Evolutionary conservation across 2,888 invertebrate species (phyloP).

Genomic region (Ptilodon capucinus): DNA sequence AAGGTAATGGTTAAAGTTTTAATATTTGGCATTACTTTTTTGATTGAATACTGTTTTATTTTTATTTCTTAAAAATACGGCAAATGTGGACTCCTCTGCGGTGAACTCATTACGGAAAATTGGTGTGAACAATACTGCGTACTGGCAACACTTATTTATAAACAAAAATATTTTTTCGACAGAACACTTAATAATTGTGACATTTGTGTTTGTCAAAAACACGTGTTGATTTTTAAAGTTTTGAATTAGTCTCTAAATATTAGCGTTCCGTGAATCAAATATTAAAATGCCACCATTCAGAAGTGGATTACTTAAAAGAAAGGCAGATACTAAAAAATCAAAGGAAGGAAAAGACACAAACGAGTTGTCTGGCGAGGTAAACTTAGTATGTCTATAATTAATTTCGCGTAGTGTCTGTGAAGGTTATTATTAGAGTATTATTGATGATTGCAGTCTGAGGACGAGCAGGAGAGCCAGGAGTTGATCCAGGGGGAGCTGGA

Average conservation of each 20-base stretch:
- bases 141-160: too few species aligned
- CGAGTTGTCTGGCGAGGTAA: constrained; percentile 39
- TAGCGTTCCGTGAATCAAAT: background rate
- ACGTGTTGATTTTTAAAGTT: constrained; percentile 15
- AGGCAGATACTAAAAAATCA: constrained; percentile 38
- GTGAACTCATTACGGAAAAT: too few species aligned
- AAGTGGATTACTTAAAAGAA: constrained; percentile 65
- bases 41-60: too few species aligned
- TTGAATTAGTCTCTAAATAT: background rate
- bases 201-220: constrained; percentile 16
- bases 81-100: too few species aligned
- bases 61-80: too few species aligned
- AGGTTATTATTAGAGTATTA: background rate
- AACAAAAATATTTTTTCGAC: too few species aligned
- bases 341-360: constrained; percentile 14
- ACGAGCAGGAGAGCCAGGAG: constrained; percentile 41
- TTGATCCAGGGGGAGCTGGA: constrained; percentile 53
- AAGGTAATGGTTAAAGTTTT: too few species aligned
- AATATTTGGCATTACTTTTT: too few species aligned
- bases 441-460: background rate
- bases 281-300: constrained; percentile 68
- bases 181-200: too few species aligned
- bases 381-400: too few species aligned
- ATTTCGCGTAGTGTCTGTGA: too few species aligned
- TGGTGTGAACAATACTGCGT: too few species aligned